Evolutionary conservation across 35 echinoderm and acorn worm species (phyloP), one percentile per base, ranked within the genome.

Genomic region (Apostichopus japonicus): DNA sequence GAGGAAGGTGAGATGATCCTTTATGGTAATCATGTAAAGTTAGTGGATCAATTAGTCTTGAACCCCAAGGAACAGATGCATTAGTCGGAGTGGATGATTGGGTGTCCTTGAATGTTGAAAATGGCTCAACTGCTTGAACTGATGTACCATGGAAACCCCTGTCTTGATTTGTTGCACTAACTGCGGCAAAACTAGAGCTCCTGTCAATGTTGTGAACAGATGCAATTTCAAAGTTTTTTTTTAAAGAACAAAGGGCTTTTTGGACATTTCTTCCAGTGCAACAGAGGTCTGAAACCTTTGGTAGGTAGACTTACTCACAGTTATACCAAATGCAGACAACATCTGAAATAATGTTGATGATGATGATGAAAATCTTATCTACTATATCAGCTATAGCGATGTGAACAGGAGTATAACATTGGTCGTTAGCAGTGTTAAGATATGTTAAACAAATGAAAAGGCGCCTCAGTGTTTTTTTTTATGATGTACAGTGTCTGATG

Each of bases 161-260:
- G 17, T 57, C 56, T 17, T 10, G 6, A 5, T 83, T 5, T 19
- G 54, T 54, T 51, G 91, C 62, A 19, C 9, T 15, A 14, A 72
- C 78, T 44, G 78, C 77, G 17, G 78, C 91, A 92, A 53, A 92
- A 53, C 61, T 56, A 72, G 86, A 21, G 55, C 86, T 89, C n/a
- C 86, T 70, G 44, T 89, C 86, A 51, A 89, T n/a, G n/a, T n/a
- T n/a, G n/a, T n/a, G 27, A 61, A 71, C 86, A 63, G 86, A 88
- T 70, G 86, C 86, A 44, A 88, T 88, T 24, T 58, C n/a, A 19
- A 88, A 88, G 8, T n/a, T n/a, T 57, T 87, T 15, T 27, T 72
- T 71, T 58, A 71, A 4, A 72, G 61, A 13, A 65, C 4, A 61
- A 27, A 71, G 1, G 86, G 86, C 21, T 88, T 88, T 27, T 88